A percentile compares a stretch with the other conserved stretches of the same genome.
phyloP scores from a whole-genome alignment of 2,888 invertebrate species.

The Mimachlamys varia region DNA sequence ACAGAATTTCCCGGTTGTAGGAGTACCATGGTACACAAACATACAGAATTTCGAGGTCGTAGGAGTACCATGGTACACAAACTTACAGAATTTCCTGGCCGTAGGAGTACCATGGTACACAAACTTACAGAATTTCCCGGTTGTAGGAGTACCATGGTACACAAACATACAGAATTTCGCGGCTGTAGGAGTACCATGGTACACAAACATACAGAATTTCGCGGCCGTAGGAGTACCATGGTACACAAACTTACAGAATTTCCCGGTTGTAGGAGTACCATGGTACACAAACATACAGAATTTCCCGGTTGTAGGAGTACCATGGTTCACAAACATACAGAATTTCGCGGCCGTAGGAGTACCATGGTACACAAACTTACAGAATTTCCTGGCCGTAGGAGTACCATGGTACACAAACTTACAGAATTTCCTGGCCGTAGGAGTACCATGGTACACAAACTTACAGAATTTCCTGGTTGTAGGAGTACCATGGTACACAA shows the following conservation, averaged over 20 bases:
- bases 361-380: slow-evolving; percentile 51
- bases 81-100: no score
- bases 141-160: slow-evolving; percentile 56
- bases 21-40: no score
- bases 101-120: no score
- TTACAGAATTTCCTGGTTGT: slow-evolving; percentile 60
- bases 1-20: no score
- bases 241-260: no score
- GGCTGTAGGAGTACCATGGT: no score
- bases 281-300: slow-evolving; percentile 52
- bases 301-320: slow-evolving; percentile 55
- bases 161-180: no score
- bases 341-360: no score
- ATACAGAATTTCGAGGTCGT: slow-evolving; percentile 59
- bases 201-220: slow-evolving; percentile 54
- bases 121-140: slow-evolving; percentile 59
- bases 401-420: slow-evolving; percentile 49
- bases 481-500: slow-evolving; percentile 53
- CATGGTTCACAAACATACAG: slow-evolving; percentile 43
- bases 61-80: slow-evolving; percentile 53
- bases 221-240: slow-evolving; percentile 57
- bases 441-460: slow-evolving; percentile 36
- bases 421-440: no score
- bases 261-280: no score
- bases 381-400: slow-evolving; percentile 57